These are phyloP conservation scores for Neoseiulus cucumeris DNA, from an alignment of 1,140 invertebrate species.

Conservation along the genomic window DNA sequence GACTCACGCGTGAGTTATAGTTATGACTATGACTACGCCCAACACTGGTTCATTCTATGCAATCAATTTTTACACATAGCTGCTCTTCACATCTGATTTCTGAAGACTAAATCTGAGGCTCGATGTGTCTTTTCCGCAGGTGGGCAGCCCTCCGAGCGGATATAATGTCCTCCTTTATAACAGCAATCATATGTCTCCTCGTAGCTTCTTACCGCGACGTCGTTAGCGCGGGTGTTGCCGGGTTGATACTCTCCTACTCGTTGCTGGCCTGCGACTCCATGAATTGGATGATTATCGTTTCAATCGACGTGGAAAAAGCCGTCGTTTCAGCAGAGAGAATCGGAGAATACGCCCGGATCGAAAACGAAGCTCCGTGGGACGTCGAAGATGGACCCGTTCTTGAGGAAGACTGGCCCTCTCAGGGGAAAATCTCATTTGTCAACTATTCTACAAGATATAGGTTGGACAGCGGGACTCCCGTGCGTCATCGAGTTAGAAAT, in stretches of 20 bases:
- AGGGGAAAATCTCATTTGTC: conserved; percentile 17
- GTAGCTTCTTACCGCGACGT: neutral
- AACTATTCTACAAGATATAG: conserved; percentile 21
- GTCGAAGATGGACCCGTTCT: neutral
- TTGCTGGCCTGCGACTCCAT: neutral
- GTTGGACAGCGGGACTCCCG: conserved; percentile 6
- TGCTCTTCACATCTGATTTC: no score
- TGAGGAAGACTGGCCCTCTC: conserved; percentile 17
- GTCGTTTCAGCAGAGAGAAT: conserved; percentile 41
- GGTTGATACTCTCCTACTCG: neutral
- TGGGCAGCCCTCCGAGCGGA: neutral
- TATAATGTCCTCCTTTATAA: neutral
- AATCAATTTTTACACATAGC: no score
- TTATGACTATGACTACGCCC: no score
- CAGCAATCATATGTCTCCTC: neutral
- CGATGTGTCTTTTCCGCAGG: neutral
- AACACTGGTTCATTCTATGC: no score
- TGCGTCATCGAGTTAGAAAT: no score
- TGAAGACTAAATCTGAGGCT: no score
- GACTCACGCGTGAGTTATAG: no score
- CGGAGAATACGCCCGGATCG: conserved; percentile 31
- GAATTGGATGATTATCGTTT: conserved; percentile 36
- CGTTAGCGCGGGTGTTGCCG: neutral
- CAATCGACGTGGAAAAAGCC: conserved; percentile 38
- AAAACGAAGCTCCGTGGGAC: neutral